Conservation (phyloP, 2,888 invertebrate genomes). For the Phaonia tiefii region DNA sequence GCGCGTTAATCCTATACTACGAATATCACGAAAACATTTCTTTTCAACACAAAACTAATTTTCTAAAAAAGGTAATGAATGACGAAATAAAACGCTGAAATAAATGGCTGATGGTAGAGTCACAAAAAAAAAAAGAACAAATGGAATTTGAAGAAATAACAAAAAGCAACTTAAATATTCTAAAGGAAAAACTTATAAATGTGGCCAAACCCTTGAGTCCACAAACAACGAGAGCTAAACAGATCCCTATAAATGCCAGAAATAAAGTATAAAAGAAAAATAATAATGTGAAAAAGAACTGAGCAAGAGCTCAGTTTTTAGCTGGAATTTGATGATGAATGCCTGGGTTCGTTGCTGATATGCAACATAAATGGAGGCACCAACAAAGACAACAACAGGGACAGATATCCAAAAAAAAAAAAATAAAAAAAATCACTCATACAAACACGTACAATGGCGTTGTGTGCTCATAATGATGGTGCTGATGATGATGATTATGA, state of each 20-base stretch:
- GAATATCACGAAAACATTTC: no score
- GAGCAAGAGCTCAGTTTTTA: constrained; percentile 33
- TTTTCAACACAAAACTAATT: no score
- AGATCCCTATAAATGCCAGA: not conserved
- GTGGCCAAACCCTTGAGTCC: constrained; percentile 32
- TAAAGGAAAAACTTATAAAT: not conserved
- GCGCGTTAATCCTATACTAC: no score
- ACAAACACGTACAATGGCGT: constrained; percentile 23
- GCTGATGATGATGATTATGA: constrained; percentile 53
- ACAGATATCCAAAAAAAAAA: constrained; percentile 13
- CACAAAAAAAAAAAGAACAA: no score
- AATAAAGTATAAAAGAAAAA: constrained; percentile 1
- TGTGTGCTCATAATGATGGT: constrained; percentile 25
- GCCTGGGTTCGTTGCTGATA: constrained; percentile 7
- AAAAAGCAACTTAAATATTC: not conserved
- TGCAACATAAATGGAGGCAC: constrained; percentile 52
- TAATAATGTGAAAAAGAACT: constrained; percentile 21
- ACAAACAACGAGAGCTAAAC: constrained; percentile 14
- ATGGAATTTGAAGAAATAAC: constrained; percentile 5
- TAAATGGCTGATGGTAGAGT: not conserved
- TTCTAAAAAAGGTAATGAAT: no score
- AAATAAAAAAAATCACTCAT: constrained; percentile 28
- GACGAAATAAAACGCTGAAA: constrained; percentile 7
- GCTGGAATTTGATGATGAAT: constrained; percentile 63
- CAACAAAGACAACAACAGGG: constrained; percentile 26